A percentile compares a stretch with the other conserved stretches of the same genome.
Conservation (phyloP, 2,797 vertebrate species). For the Neomorphus geoffroyi region DNA sequence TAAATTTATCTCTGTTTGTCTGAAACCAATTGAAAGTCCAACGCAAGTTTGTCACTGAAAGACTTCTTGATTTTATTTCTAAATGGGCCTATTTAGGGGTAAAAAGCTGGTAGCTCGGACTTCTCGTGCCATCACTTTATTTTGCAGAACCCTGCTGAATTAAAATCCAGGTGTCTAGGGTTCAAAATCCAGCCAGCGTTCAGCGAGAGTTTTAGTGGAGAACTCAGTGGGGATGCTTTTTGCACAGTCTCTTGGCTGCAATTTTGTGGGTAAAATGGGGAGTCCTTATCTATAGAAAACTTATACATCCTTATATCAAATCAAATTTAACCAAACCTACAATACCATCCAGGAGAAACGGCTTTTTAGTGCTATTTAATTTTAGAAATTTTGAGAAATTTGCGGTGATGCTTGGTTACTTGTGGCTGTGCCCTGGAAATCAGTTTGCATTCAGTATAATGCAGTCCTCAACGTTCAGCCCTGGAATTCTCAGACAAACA, state of each 20-base stretch:
- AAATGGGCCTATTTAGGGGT: neutral
- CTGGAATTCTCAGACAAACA: neutral
- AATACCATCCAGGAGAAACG: neutral
- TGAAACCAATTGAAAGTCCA: neutral
- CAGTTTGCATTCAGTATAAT: accelerated
- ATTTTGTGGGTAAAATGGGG: neutral
- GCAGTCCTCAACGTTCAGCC: neutral
- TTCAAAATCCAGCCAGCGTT: neutral
- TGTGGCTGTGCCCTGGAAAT: neutral
- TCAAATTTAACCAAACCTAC: neutral
- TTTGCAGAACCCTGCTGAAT: neutral
- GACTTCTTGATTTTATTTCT: neutral
- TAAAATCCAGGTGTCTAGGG: neutral
- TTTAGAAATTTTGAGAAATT: neutral
- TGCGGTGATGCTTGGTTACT: accelerated
- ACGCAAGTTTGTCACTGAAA: neutral
- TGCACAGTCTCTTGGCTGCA: neutral
- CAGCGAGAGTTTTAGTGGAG: neutral
- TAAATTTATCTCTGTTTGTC: neutral
- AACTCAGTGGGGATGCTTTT: neutral
- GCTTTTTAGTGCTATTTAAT: neutral
- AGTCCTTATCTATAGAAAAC: neutral
- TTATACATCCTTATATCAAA: neutral
- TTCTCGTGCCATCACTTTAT: neutral
- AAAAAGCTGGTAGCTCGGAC: neutral